A percentile compares a stretch with the other conserved stretches of the same genome.
Conservation (phyloP, 2,797 vertebrate genomes). For the Phataginus tetradactyla region DNA sequence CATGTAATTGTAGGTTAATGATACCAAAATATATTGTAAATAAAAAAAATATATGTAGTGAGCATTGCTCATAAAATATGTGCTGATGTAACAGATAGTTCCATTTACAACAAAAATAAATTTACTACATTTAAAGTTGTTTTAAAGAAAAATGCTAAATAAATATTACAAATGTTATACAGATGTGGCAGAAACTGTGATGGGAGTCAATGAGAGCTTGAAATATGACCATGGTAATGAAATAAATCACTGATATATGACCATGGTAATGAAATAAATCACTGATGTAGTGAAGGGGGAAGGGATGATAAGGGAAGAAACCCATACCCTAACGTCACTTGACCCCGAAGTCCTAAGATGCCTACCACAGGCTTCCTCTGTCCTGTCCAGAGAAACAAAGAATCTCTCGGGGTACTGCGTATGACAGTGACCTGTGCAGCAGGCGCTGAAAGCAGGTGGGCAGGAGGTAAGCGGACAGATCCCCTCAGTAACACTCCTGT, state of each 20-base stretch:
- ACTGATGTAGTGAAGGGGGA: neutral
- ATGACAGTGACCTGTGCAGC: neutral
- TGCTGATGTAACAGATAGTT: neutral
- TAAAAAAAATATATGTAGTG: neutral
- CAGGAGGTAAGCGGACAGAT: neutral
- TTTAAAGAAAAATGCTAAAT: slow-evolving; percentile 17
- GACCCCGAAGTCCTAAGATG: neutral
- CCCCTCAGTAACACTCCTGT: neutral
- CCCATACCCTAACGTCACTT: neutral
- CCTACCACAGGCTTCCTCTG: neutral
- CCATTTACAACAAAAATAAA: slow-evolving; percentile 1
- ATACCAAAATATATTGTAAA: no score
- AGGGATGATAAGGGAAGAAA: neutral
- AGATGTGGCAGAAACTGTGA: neutral
- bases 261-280: neutral
- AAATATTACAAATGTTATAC: neutral
- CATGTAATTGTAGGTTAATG: no score
- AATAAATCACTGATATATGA: neutral
- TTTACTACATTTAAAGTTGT: neutral
- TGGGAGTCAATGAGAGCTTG: neutral
- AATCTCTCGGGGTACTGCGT: neutral
- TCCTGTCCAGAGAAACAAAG: neutral
- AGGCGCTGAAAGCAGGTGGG: neutral
- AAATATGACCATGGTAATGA: neutral
- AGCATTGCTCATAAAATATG: neutral